Percentiles rank a stretch among this genome's conserved stretches.
Conservation (phyloP, 2,113 vertebrate species). For the Nothobranchius furzeri region DNA sequence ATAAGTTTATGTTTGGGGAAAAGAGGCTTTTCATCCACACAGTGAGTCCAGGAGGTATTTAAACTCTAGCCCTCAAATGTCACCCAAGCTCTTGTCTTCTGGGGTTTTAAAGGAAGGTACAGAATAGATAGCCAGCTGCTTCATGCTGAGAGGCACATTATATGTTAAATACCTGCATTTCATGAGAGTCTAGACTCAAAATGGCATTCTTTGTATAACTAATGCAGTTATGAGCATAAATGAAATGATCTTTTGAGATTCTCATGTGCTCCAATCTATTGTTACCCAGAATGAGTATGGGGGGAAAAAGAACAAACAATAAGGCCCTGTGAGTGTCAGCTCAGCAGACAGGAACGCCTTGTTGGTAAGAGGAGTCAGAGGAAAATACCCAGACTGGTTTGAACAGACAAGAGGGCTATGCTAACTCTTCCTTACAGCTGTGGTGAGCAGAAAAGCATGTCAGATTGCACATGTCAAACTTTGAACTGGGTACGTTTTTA, state of each 20-base stretch:
- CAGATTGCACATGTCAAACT: conserved; percentile 21
- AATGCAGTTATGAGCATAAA: conserved; percentile 41
- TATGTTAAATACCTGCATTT: conserved; percentile 46
- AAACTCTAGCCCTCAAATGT: conserved; percentile 28
- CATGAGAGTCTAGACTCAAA: conserved; percentile 46
- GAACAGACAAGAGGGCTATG: conserved; percentile 1
- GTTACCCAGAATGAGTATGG: background rate
- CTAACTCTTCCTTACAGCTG: conserved; percentile 9
- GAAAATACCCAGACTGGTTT: background rate
- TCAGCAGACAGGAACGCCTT: conserved; percentile 5
- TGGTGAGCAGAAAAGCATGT: conserved; percentile 14
- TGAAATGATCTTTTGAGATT: background rate
- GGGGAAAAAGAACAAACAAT: background rate
- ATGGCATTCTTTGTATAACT: conserved; percentile 33
- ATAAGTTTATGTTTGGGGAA: too few relatives aligned
- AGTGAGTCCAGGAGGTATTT: conserved; percentile 8
- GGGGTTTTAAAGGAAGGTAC: conserved; percentile 11
- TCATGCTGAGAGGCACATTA: conserved; percentile 30
- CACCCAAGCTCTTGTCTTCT: conserved; percentile 21
- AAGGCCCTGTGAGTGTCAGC: background rate
- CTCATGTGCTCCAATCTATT: background rate
- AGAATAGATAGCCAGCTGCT: conserved; percentile 35
- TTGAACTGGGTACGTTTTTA: conserved; percentile 17
- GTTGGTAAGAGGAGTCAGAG: conserved; percentile 8
- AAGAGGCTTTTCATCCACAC: background rate